These are phyloP conservation scores for Haemorhous mexicanus DNA, from an alignment of 2,113 vertebrate species.

Conservation along the genomic window DNA sequence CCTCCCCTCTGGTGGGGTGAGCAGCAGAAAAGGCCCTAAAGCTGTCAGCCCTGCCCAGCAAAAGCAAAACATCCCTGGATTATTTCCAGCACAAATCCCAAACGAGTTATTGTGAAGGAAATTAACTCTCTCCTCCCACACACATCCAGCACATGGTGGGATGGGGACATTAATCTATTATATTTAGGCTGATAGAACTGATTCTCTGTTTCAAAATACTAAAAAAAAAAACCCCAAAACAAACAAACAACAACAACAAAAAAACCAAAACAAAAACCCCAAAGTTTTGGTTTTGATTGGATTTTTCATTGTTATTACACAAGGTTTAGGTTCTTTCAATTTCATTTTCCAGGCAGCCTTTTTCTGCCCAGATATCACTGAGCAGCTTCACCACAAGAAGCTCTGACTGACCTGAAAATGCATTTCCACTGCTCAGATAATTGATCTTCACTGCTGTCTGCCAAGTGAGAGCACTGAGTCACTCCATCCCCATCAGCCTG, in stretches of 20 bases:
- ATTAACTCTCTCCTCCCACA: not conserved
- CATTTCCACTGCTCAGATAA: not conserved
- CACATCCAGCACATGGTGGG: not conserved
- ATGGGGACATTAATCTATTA: not conserved
- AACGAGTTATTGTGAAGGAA: not conserved
- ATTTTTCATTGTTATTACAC: not conserved
- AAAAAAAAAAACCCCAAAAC: too few species aligned
- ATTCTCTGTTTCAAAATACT: not conserved
- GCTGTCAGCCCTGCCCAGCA: not conserved
- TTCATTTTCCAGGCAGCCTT: not conserved
- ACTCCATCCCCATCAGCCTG: not conserved
- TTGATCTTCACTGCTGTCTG: not conserved
- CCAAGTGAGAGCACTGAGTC: conserved; percentile 20
- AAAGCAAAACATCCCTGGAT: not conserved
- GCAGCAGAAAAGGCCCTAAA: not conserved
- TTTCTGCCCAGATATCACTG: not conserved
- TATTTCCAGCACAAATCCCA: not conserved
- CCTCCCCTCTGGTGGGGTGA: not conserved
- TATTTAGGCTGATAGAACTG: not conserved
- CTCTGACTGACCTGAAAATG: conserved; percentile 1
- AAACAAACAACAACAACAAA: too few species aligned
- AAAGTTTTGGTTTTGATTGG: not conserved
- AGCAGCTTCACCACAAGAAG: not conserved
- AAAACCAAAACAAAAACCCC: too few species aligned
- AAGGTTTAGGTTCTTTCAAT: not conserved